Conservation (phyloP, 2,113 vertebrate species). For the Aix galericulata region DNA sequence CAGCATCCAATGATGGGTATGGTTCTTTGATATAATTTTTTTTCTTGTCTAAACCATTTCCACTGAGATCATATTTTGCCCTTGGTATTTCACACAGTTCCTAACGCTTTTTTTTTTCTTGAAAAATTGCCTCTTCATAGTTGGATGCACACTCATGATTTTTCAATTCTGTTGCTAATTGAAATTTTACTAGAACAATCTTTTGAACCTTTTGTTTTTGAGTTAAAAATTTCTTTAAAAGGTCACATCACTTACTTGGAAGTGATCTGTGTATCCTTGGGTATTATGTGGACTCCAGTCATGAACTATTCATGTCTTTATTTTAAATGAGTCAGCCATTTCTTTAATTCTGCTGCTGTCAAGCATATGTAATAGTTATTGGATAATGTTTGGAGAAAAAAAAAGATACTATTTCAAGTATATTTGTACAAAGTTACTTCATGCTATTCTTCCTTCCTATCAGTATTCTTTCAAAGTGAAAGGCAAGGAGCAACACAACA, state of each 20-base stretch:
- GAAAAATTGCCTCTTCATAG: neutral
- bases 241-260: neutral
- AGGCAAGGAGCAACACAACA: neutral
- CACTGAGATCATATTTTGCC: neutral
- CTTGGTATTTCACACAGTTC: neutral
- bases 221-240: neutral
- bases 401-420: neutral
- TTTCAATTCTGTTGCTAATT: neutral
- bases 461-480: neutral
- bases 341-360: neutral
- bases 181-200: neutral
- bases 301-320: neutral
- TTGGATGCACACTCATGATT: neutral
- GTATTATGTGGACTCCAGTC: fast-evolving
- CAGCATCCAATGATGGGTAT: neutral
- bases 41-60: neutral
- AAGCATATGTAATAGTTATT: neutral
- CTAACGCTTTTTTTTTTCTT: neutral
- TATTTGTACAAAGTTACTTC: neutral
- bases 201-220: neutral
- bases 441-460: neutral
- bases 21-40: neutral
- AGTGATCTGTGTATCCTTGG: neutral
- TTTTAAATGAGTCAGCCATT: neutral
- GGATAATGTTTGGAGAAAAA: neutral